phyloP scores from a whole-genome alignment of 2,888 invertebrate genomes.

The Helicoverpa assulta region DNA sequence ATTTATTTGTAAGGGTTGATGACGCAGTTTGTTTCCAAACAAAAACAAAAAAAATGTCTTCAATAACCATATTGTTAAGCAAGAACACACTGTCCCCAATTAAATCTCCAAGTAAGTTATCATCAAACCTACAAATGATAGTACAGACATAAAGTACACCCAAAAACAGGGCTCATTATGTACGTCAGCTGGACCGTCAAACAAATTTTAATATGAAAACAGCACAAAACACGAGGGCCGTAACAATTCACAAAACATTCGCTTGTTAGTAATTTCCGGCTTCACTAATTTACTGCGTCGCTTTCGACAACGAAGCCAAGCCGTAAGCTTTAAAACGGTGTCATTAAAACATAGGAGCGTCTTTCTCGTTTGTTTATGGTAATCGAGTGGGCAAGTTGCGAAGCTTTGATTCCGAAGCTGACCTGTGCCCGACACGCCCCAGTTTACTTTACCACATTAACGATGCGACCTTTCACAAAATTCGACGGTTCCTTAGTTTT shows the following conservation, averaged over 20 bases:
- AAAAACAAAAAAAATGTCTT: too few relatives aligned
- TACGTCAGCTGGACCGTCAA: constrained; percentile 46
- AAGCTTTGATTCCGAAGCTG: constrained; percentile 84
- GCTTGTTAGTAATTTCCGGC: constrained; percentile 65
- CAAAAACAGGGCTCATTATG: constrained; percentile 41
- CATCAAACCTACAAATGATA: constrained; percentile 11
- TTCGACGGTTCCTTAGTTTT: constrained; percentile 77
- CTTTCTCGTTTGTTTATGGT: constrained; percentile 88
- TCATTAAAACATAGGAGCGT: constrained; percentile 85
- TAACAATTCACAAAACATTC: constrained; percentile 50
- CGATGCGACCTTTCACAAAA: constrained; percentile 80
- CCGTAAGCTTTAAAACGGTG: constrained; percentile 80
- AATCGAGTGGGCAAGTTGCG: constrained; percentile 87
- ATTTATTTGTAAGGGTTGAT: not conserved
- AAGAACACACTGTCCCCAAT: constrained; percentile 13
- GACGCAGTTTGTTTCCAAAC: not conserved
- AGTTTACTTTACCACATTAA: constrained; percentile 82
- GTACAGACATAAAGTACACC: constrained; percentile 20
- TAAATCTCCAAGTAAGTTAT: constrained; percentile 14
- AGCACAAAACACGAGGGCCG: constrained; percentile 39
- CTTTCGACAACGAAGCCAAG: constrained; percentile 63
- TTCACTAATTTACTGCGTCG: constrained; percentile 71
- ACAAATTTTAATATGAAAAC: constrained; percentile 51
- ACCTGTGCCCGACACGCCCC: constrained; percentile 75
- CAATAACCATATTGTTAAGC: not conserved